These are phyloP conservation scores for Ptilorrhoa leucosticta DNA, from an alignment of 2,113 vertebrate genomes.

Conservation along the genomic window DNA sequence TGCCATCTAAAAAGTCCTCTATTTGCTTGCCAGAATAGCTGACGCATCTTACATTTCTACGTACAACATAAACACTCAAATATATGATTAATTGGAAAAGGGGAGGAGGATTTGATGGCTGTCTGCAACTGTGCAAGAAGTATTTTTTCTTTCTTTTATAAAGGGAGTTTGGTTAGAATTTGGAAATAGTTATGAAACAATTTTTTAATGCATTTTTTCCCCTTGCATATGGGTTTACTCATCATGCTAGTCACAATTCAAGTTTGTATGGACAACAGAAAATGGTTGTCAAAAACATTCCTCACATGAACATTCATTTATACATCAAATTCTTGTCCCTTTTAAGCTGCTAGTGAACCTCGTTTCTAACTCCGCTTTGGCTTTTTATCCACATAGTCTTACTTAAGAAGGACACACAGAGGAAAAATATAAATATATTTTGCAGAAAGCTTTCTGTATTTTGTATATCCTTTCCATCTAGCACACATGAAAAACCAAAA, in stretches of 20 bases:
- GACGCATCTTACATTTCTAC: neutral
- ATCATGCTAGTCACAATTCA: neutral
- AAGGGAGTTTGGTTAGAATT: neutral
- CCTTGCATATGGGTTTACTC: neutral
- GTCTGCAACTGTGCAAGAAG: neutral
- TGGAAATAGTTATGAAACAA: neutral
- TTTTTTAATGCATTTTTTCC: no score
- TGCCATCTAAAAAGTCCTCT: neutral
- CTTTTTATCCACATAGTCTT: neutral
- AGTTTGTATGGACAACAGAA: neutral
- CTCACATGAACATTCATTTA: neutral
- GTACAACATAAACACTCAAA: neutral
- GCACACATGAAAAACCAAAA: neutral
- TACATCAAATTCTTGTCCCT: neutral
- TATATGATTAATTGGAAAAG: neutral
- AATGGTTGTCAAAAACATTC: neutral
- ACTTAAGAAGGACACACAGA: neutral
- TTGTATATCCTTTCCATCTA: neutral
- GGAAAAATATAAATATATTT: neutral
- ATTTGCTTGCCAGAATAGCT: neutral
- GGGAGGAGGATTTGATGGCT: rapidly evolving
- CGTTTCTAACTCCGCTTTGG: rapidly evolving
- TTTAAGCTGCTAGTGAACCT: neutral
- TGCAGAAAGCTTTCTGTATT: neutral
- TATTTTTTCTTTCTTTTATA: neutral